phyloP scores from a whole-genome alignment of 2,113 vertebrate genomes.

The Globicephala melas region DNA sequence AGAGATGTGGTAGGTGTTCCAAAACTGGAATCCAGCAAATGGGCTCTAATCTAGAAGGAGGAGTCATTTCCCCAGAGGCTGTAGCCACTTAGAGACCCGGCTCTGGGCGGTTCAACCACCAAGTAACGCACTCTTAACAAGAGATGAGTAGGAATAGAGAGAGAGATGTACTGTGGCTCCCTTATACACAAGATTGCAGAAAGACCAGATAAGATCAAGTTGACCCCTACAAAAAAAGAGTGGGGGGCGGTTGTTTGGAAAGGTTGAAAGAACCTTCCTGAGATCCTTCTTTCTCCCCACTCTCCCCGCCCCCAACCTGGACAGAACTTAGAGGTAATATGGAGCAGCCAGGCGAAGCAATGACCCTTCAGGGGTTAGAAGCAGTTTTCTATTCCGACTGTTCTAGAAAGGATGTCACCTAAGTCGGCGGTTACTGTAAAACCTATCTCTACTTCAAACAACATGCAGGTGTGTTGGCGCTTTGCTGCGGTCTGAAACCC shows the following conservation, averaged over 20 bases:
- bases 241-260: not conserved
- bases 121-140: not conserved
- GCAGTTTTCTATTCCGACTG: not conserved
- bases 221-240: not conserved
- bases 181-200: not conserved
- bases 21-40: not conserved
- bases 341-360: not conserved
- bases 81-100: not conserved
- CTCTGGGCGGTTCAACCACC: not conserved
- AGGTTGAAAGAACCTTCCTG: not conserved
- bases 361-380: not conserved
- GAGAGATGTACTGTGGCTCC: not conserved
- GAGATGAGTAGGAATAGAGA: not conserved
- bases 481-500: not conserved
- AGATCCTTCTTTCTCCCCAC: not conserved
- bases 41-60: not conserved
- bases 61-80: not conserved
- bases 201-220: not conserved
- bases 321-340: not conserved
- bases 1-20: slow-evolving; percentile 13
- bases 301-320: not conserved
- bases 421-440: not conserved
- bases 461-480: not conserved
- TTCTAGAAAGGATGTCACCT: not conserved
- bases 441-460: not conserved